These are phyloP conservation scores for Desmophyllum pertusum DNA, from an alignment of 92 coral and sea anemone genomes.

Conservation along the genomic window DNA sequence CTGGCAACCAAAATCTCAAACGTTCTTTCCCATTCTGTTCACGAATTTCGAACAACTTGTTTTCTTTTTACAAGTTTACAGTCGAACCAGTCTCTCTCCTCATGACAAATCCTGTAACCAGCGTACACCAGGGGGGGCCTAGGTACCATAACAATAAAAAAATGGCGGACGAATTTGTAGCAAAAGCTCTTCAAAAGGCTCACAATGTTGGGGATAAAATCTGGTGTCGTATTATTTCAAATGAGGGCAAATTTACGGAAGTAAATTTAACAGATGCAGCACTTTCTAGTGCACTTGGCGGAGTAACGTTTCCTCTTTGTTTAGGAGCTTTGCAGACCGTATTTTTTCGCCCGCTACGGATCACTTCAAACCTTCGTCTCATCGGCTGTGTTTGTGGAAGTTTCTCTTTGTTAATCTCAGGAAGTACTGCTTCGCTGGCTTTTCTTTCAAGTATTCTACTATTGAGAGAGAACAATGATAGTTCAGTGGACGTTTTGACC, in stretches of 20 bases:
- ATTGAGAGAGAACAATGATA: conserved; percentile 36
- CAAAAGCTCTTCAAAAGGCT: conserved; percentile 37
- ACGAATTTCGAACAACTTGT: too few relatives aligned
- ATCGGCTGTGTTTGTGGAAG: conserved; percentile 66
- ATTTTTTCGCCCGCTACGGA: conserved; percentile 82
- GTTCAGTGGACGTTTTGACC: conserved; percentile 8
- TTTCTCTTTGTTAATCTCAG: conserved; percentile 71
- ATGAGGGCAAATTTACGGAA: neutral
- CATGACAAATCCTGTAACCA: too few relatives aligned
- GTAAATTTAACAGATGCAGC: conserved; percentile 44
- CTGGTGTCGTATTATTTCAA: conserved; percentile 28
- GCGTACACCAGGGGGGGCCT: neutral
- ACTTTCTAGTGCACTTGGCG: conserved; percentile 50
- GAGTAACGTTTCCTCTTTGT: conserved; percentile 72
- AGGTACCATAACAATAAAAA: conserved; percentile 6
- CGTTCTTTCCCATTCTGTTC: too few relatives aligned
- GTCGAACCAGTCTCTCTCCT: too few relatives aligned
- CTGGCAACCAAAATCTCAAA: too few relatives aligned
- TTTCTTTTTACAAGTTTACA: too few relatives aligned
- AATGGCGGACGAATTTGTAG: conserved; percentile 76
- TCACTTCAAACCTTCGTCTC: conserved; percentile 66
- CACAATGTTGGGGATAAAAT: conserved; percentile 28
- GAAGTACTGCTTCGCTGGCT: conserved; percentile 64
- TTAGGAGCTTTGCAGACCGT: conserved; percentile 75
- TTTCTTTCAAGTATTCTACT: conserved; percentile 59